Base-by-base conservation (phyloP, 2,888 invertebrate species). In the Petrolisthes cinctipes region DNA sequence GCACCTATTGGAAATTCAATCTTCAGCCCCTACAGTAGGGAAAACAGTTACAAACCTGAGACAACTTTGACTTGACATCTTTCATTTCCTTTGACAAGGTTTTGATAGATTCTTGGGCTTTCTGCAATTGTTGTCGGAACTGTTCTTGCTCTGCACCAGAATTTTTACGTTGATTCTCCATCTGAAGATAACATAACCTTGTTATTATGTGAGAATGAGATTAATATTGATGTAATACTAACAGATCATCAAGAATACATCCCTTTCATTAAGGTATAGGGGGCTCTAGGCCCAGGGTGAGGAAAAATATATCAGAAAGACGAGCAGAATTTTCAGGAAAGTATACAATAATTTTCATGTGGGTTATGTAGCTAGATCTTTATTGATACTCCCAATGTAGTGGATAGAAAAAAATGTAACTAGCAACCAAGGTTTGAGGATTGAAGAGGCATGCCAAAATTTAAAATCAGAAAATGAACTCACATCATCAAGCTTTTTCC, bases 401-500 rank as follows among this genome's bases (percentile, higher is more conserved):
- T 61, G 57, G n/a, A 0, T 51, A 78, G 20, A 56, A 20, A 80
- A 54, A 82, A 71, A 82, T n/a, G 57, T n/a, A 9, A 53, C 57
- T 0, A 9, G 57, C 37, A 75, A 17, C 75, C 6, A 71, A 83
- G 2, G 37, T 37, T 37, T 37, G 37, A 37, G 37, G 37, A 11
- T 11, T 5, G 20, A 71, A 71, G 71, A 20, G 9, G 71, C 1
- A 17, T 56, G 53, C 9, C 68, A 61, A 23, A n/a, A 1, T 5
- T n/a, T 17, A 66, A 81, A 86, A 78, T 54, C 5, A 78, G 53
- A 68, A 73, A 11, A n/a, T 78, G 66, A n/a, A 90, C 91, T 91
- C 90, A 96, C 95, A 92, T 99, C 98, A 85, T 97, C 96, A 14
- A 99, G 93, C 92, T 99, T 98, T 91, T 96, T 95, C 91, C 97